Conservation (phyloP, 2,888 invertebrate species). For the Lithophane socia region DNA sequence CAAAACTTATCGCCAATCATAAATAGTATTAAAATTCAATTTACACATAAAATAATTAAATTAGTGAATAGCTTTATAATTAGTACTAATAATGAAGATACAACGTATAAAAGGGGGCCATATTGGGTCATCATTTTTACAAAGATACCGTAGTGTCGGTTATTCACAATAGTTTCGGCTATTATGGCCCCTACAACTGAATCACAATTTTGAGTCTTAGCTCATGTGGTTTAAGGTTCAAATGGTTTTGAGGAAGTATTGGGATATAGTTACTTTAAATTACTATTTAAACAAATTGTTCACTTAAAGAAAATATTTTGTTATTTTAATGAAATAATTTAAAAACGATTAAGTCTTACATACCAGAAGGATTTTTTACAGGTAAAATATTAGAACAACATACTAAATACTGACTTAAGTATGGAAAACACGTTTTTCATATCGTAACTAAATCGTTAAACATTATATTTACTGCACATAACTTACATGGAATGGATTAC, state of each 20-base stretch:
- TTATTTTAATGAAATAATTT: constrained; percentile 1
- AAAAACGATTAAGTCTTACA: background rate
- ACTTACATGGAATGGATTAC: constrained; percentile 47
- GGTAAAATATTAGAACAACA: background rate
- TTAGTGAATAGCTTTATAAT: constrained; percentile 38
- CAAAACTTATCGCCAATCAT: constrained; percentile 30
- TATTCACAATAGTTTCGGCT: constrained; percentile 31
- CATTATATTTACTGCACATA: constrained; percentile 16
- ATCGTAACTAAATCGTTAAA: constrained; percentile 11
- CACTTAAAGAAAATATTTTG: background rate
- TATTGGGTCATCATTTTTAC: constrained; percentile 8
- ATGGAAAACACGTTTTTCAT: constrained; percentile 21
- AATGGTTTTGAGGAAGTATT: constrained; percentile 2
- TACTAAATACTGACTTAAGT: background rate
- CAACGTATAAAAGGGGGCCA: constrained; percentile 15
- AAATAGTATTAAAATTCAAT: constrained; percentile 45
- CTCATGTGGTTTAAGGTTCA: constrained; percentile 41
- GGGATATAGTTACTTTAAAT: background rate
- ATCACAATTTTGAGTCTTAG: constrained; percentile 52
- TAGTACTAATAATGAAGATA: constrained; percentile 48
- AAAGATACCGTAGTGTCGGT: background rate
- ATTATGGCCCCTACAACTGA: constrained; percentile 30
- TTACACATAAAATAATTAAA: constrained; percentile 36
- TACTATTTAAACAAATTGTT: background rate
- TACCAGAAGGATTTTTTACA: constrained; percentile 6